Conservation (phyloP, 2,888 invertebrate genomes). For the Latrodectus hesperus region DNA sequence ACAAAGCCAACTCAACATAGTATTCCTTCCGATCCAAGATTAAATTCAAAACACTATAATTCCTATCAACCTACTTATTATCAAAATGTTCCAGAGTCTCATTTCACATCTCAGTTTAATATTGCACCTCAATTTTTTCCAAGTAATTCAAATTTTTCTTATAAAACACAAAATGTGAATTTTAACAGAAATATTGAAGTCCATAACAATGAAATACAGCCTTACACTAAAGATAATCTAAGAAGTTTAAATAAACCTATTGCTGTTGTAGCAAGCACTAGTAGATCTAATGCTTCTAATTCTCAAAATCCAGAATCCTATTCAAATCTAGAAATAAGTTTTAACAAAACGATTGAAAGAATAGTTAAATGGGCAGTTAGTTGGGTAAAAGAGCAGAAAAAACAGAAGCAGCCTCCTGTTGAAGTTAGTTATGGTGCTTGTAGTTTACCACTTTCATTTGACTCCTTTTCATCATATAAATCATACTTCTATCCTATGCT, state of each 20-base stretch:
- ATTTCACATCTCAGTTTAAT: background rate
- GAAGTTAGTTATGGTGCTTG: background rate
- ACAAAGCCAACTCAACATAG: no score
- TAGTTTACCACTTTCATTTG: slow-evolving; percentile 21
- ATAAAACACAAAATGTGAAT: background rate
- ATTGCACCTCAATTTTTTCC: background rate
- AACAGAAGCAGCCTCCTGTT: slow-evolving; percentile 33
- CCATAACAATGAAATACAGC: background rate
- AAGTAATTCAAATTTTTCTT: background rate
- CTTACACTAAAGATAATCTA: no score
- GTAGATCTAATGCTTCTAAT: no score
- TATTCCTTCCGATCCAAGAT: no score
- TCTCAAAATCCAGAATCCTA: background rate
- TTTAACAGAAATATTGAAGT: background rate
- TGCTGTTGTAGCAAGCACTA: no score
- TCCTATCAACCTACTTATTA: no score
- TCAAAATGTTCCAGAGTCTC: no score
- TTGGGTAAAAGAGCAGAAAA: slow-evolving; percentile 69
- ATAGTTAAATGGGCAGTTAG: slow-evolving; percentile 67
- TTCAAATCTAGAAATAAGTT: background rate
- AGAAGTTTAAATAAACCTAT: no score
- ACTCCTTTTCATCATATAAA: slow-evolving; percentile 33
- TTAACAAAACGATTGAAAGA: slow-evolving; percentile 31
- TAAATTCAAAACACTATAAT: no score
- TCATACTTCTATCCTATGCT: slow-evolving; percentile 43